These are phyloP conservation scores for Cranoglanis bouderius DNA, from an alignment of 2,113 vertebrate species.

Conservation along the genomic window DNA sequence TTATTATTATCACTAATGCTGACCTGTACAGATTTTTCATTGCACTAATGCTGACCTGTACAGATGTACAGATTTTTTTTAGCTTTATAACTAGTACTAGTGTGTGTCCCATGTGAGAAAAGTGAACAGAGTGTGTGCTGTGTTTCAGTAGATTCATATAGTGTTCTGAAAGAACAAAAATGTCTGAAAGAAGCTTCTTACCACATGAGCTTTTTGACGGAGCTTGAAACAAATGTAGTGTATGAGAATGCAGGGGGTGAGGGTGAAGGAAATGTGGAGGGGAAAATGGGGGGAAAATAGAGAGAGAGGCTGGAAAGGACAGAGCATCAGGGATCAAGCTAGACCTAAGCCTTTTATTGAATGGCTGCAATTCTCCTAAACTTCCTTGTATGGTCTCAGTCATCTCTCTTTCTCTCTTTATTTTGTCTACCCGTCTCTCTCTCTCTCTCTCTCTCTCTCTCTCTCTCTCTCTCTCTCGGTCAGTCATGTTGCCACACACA, in stretches of 20 bases:
- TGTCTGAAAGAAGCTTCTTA: not conserved
- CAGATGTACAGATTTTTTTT: not conserved
- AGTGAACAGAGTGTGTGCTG: not conserved
- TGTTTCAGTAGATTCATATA: not conserved
- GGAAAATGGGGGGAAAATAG: not conserved
- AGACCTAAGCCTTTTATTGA: conserved; percentile 29
- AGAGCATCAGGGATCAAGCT: not conserved
- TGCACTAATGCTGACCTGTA: not conserved
- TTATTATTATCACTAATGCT: no score
- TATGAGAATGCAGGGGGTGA: not conserved
- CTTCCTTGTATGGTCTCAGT: conserved; percentile 72
- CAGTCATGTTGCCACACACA: not conserved
- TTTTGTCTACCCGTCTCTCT: not conserved
- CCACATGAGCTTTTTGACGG: conserved; percentile 30
- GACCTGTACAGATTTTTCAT: no score
- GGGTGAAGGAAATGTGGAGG: not conserved
- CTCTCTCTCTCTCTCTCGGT: not conserved
- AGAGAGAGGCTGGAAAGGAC: not conserved
- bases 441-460: not conserved
- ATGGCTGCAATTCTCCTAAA: conserved; percentile 45
- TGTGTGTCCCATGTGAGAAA: not conserved
- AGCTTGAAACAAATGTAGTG: conserved; percentile 28
- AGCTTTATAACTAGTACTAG: not conserved
- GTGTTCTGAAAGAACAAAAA: no score
- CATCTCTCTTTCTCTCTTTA: conserved; percentile 19